Percentiles rank a stretch among this genome's conserved stretches.
Conservation (phyloP, 2,888 invertebrate genomes). For the Hyppa rectilinea region DNA sequence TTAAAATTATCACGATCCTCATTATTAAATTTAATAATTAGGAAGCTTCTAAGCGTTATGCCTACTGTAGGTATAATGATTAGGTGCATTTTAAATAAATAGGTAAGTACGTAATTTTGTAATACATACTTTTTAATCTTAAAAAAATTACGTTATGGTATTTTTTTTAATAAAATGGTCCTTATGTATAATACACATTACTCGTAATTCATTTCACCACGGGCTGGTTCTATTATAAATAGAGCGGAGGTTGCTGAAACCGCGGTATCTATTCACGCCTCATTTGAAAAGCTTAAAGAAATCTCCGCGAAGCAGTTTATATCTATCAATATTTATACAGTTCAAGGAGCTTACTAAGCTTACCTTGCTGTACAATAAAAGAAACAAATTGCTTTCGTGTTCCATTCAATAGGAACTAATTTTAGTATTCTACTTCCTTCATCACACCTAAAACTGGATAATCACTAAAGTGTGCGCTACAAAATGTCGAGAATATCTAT, state of each 20-base stretch:
- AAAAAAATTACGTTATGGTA: neutral
- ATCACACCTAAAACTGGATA: neutral
- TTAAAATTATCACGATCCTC: neutral
- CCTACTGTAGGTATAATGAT: too few relatives aligned
- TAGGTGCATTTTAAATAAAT: neutral
- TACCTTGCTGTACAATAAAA: neutral
- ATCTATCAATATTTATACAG: conserved; percentile 33
- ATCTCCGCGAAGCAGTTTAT: conserved; percentile 39
- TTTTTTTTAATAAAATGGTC: too few relatives aligned
- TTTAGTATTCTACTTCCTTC: neutral
- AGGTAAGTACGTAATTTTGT: neutral
- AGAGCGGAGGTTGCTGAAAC: conserved; percentile 34
- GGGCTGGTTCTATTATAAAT: conserved; percentile 38
- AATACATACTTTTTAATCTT: neutral
- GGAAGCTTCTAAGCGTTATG: neutral
- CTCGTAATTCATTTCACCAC: conserved; percentile 30
- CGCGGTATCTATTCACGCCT: conserved; percentile 56
- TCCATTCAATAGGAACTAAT: neutral
- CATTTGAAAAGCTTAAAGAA: conserved; percentile 62
- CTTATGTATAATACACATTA: conserved; percentile 18
- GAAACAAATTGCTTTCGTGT: neutral
- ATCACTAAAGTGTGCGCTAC: neutral
- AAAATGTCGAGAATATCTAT: neutral
- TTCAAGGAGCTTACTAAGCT: neutral
- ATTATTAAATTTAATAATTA: neutral